Base-by-base conservation (phyloP, 2,888 invertebrate genomes). In the Lottia gigantea region DNA sequence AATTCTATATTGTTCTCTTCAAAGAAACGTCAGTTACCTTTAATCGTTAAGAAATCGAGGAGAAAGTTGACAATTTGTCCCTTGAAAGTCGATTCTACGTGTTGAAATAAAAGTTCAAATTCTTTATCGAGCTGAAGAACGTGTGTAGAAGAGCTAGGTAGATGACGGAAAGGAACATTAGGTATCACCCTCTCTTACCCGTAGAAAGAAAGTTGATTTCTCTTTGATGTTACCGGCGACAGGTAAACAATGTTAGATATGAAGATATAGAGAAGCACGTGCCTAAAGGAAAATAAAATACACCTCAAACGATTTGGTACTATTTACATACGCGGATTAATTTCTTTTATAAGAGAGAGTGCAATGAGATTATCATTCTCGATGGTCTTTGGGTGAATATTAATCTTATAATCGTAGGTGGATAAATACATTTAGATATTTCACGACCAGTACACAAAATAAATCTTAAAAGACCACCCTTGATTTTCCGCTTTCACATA, bases 221-320 rank as follows among this genome's bases (percentile, higher is more conserved):
- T 15, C 23, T 55, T 55, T 55, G 55, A 55, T 55, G 12, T 55
- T 55, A 23, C 55, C 55, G 55, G 19, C 55, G 55, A 55, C 55
- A 55, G 55, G 55, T 55, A 55, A 55, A 55, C 55, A 55, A 55
- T 1, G 55, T n/a, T 23, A 55, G 19, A 55, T 55, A 55, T 55
- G 19, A 19, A 55, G 19, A 55, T 55, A 55, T 55, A 55, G 23
- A 55, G 55, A 55, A 8, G 55, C 55, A 55, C 55, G 55, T 55
- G 55, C 55, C 23, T 8, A 11, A 55, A 19, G 19, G 40, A 55
- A 23, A 8, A 55, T 14, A 55, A 55, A 55, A 55, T 55, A 55
- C 55, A 55, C 55, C 55, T 55, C 55, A 55, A 55, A 55, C 55
- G 55, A 55, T 55, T 55, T 55, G 55, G 55, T 55, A 55, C 55